Percentiles rank a stretch among this genome's conserved stretches.
Evolutionary conservation across 1,140 invertebrate species (phyloP).

Genomic region (Antheraea mylitta): DNA sequence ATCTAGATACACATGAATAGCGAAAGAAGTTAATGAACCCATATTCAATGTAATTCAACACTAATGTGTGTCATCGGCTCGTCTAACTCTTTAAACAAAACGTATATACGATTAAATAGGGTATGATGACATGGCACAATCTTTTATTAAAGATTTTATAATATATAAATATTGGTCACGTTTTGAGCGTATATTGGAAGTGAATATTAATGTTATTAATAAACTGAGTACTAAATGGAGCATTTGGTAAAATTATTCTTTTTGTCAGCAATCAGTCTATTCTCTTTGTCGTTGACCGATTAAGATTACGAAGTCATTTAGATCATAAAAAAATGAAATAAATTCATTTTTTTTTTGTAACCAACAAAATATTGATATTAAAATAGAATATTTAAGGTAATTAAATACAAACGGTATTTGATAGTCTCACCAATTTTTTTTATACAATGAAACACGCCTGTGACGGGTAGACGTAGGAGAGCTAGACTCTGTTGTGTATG

Average conservation of each 20-base stretch:
- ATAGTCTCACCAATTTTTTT: no score
- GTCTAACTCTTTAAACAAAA: conserved; percentile 67
- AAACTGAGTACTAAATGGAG: background rate
- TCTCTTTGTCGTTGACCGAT: background rate
- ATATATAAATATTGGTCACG: background rate
- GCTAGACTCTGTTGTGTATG: no score
- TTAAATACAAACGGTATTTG: no score
- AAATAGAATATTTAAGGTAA: no score
- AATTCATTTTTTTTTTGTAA: no score
- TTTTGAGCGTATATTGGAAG: background rate
- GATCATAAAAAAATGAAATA: no score
- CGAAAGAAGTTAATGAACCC: conserved; percentile 70
- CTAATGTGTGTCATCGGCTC: conserved; percentile 68
- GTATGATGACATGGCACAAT: conserved; percentile 36
- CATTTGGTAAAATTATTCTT: no score
- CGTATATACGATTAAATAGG: conserved; percentile 43
- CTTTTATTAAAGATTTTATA: conserved; percentile 25
- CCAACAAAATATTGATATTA: no score
- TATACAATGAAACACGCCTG: no score
- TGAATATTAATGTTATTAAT: background rate
- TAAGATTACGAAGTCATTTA: no score
- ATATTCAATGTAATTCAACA: conserved; percentile 68
- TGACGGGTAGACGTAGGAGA: no score
- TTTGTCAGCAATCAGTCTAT: no score
- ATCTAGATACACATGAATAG: conserved; percentile 67